A percentile compares a stretch with the other conserved stretches of the same genome.
Evolutionary conservation across 2,113 vertebrate genomes (phyloP).

Genomic region (Oryctolagus cuniculus): DNA sequence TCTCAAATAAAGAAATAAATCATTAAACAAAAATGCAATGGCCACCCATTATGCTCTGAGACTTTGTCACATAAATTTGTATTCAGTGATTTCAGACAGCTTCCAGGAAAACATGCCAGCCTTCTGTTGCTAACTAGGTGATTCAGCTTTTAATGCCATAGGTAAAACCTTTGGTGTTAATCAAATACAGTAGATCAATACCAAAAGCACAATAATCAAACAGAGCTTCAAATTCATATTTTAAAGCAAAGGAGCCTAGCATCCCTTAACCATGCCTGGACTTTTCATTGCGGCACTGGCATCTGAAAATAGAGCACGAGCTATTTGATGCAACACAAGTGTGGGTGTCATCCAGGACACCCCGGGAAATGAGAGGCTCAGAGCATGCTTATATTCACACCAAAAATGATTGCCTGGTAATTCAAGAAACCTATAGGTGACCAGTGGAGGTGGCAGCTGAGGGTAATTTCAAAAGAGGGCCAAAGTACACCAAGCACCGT

Average conservation of each 20-base stretch:
- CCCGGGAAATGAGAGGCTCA: not conserved
- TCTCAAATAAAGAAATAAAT: not conserved
- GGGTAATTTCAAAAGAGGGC: not conserved
- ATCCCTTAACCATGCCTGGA: not conserved
- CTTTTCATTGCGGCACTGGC: not conserved
- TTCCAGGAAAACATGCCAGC: not conserved
- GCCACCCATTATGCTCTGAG: not conserved
- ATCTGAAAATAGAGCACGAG: not conserved
- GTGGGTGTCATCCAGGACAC: not conserved
- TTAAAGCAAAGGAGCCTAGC: not conserved
- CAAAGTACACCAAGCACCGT: not conserved
- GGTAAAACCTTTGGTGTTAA: not conserved
- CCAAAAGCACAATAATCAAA: not conserved
- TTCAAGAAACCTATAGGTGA: not conserved
- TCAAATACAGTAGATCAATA: not conserved
- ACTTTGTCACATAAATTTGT: too few species aligned
- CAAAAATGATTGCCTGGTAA: not conserved
- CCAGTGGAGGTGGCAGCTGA: not conserved
- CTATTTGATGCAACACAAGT: not conserved
- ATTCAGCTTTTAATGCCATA: not conserved
- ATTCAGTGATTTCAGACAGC: not conserved
- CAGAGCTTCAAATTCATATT: not conserved
- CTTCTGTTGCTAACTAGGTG: not conserved
- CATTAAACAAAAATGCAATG: constrained; percentile 36
- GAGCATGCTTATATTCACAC: constrained; percentile 4